Evolutionary conservation across 2,797 vertebrate genomes (phyloP).

Genomic region (Enteromius afrohamiltoni): DNA sequence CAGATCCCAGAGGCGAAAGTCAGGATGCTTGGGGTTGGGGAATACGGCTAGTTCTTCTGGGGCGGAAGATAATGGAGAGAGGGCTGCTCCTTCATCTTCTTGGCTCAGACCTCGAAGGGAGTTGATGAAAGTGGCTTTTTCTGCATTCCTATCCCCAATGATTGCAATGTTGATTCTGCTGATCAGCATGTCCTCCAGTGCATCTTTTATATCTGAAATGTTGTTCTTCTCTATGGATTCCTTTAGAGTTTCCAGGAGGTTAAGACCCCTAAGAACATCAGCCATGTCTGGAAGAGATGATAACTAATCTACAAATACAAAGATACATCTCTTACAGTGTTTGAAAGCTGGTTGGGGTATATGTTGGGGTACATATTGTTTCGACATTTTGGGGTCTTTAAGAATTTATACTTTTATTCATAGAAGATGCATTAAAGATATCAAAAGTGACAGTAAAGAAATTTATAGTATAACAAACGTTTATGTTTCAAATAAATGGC

Average conservation of each 20-base stretch:
- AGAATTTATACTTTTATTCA: background rate
- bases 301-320: background rate
- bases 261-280: constrained; percentile 72
- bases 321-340: background rate
- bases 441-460: background rate
- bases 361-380: background rate
- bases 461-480: background rate
- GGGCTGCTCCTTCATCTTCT: constrained; percentile 68
- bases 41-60: constrained; percentile 68
- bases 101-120: constrained; percentile 70
- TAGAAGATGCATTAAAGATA: too few species aligned
- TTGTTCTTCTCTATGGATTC: constrained; percentile 76
- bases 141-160: constrained; percentile 65
- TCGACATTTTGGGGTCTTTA: background rate
- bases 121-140: constrained; percentile 73
- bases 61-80: constrained; percentile 45
- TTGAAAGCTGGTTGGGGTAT: background rate
- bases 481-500: background rate
- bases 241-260: constrained; percentile 75
- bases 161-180: constrained; percentile 75
- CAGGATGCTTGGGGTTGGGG: constrained; percentile 71
- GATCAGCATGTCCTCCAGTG: constrained; percentile 77
- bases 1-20: constrained; percentile 77
- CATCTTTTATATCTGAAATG: constrained; percentile 75
- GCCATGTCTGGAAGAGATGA: constrained; percentile 66